Base-by-base conservation (phyloP, 2,888 invertebrate species). In the Baccha elongata region DNA sequence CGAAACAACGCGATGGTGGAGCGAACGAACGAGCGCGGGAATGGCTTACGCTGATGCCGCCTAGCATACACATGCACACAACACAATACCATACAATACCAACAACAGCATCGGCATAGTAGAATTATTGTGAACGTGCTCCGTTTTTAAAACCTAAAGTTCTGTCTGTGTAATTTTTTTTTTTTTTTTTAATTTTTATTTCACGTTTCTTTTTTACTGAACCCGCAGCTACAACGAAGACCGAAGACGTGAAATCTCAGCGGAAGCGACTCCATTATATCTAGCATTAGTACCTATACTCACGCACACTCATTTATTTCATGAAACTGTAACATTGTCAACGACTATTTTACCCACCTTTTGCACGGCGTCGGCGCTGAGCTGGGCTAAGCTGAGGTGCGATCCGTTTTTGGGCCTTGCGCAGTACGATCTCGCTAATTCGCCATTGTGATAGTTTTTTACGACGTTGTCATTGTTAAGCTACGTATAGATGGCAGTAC, bases 261-360 rank as follows among this genome's bases (percentile, higher is more conserved):
- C 80, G 80, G 80, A 80, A 80, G 74, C 69, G 79, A 79, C 35
- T 80, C 48, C 26, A 32, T 26, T 29, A 58, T 19, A 60, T 37
- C 15, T 32, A 26, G 35, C 44, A 53, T 46, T 44, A 53, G 50
- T 60, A 68, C n/a, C n/a, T n/a, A 64, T 62, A 80, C 55, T 52
- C 26, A 65, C 40, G 19, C 6, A 29, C 19, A 42, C 50, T 75
- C 42, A 60, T 48, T 50, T n/a, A 29, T 52, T 62, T 69, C 60
- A 53, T 42, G 52, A 55, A 81, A 81, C 71, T 81, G 71, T 75
- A 71, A 58, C 68, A 69, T 50, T 81, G 74, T 65, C 65, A 81
- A 71, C 71, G 60, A 81, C 19, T 19, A 29, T 48, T 71, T 75
- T 55, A 53, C 48, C 53, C 60, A 75, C 75, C 71, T 71, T 71